Evolutionary conservation across 2,797 vertebrate genomes (phyloP).

Genomic region (Sebastes paucispinis): DNA sequence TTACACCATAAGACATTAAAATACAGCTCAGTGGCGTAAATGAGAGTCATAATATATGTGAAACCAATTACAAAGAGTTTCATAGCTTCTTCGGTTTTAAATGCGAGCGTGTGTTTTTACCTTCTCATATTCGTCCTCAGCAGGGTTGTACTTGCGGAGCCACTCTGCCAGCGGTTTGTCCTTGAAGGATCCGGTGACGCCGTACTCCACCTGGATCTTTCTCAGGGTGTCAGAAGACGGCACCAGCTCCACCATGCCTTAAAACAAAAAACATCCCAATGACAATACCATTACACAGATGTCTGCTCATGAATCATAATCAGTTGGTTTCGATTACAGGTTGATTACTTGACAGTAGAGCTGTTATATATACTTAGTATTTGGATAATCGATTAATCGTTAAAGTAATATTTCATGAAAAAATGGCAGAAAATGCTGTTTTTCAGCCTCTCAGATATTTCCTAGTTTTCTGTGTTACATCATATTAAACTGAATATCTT

Average conservation of each 20-base stretch:
- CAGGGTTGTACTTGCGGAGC: constrained; percentile 97
- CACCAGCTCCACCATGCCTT: constrained; percentile 98
- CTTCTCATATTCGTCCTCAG: constrained; percentile 98
- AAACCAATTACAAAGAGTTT: neutral
- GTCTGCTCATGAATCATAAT: neutral
- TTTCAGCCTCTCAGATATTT: neutral
- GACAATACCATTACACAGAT: no score
- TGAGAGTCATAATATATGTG: neutral
- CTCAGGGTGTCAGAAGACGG: constrained; percentile 95
- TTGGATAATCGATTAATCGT: no score
- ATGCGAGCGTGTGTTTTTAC: constrained; percentile 65
- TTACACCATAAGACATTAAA: neutral
- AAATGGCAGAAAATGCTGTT: neutral
- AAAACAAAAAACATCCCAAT: neutral
- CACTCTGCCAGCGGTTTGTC: constrained; percentile 98
- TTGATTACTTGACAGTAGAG: neutral
- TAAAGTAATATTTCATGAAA: neutral
- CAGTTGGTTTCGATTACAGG: neutral
- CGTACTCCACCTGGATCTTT: constrained; percentile 99
- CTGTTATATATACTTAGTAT: neutral
- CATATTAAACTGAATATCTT: no score
- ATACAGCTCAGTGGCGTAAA: neutral
- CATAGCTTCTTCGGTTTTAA: neutral
- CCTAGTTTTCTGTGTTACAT: no score
- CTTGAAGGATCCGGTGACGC: constrained; percentile 97